Evolutionary conservation across 2,113 vertebrate species (phyloP).

Genomic region (Cryptotis parvus): DNA sequence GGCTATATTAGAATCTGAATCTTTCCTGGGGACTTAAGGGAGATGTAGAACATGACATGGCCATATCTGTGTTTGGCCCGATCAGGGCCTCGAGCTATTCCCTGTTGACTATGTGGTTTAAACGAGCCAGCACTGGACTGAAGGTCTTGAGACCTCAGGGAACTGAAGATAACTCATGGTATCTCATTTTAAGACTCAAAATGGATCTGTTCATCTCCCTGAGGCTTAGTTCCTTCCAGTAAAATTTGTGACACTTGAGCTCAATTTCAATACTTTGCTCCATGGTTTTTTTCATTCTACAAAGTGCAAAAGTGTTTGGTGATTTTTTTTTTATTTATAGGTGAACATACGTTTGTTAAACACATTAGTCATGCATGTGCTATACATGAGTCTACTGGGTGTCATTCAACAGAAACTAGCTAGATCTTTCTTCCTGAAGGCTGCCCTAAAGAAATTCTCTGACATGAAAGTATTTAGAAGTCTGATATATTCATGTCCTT

Average conservation of each 20-base stretch:
- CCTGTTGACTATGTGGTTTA: background rate
- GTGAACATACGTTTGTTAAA: constrained; percentile 8
- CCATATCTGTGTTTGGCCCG: background rate
- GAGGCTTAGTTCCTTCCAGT: background rate
- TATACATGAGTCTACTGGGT: background rate
- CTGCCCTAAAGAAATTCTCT: background rate
- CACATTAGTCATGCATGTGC: background rate
- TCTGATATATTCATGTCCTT: background rate
- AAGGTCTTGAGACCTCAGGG: background rate
- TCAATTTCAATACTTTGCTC: constrained; percentile 16
- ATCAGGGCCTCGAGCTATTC: too few species aligned
- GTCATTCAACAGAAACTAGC: background rate
- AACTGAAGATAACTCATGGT: background rate
- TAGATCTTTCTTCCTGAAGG: background rate
- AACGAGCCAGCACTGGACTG: background rate
- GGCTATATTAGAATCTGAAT: background rate
- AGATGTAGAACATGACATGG: background rate
- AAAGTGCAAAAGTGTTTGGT: background rate
- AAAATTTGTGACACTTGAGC: background rate
- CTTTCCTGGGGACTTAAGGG: background rate
- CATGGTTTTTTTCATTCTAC: background rate
- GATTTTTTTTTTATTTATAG: constrained; percentile 37
- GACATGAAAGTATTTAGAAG: constrained; percentile 34
- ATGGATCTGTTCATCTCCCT: background rate
- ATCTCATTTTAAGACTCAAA: background rate